Evolutionary conservation across 2,888 invertebrate species (phyloP).

Genomic region (Nomada flava): DNA sequence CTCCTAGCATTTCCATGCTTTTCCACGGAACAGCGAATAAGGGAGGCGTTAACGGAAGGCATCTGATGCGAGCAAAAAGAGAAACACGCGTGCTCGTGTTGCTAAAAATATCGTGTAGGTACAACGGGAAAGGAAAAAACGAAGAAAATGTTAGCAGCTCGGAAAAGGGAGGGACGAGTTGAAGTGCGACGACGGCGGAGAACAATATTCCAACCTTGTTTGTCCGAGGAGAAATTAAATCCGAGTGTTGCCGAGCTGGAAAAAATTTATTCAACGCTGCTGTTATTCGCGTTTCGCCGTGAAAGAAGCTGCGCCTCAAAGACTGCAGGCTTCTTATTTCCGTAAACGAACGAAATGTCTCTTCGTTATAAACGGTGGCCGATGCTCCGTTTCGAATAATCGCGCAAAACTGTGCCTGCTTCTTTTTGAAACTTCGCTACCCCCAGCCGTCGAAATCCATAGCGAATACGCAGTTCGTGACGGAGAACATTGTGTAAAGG

Average conservation of each 20-base stretch:
- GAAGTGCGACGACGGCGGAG: not conserved
- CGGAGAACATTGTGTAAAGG: too few relatives aligned
- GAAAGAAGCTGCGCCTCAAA: constrained; percentile 11
- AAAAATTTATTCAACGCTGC: constrained; percentile 44
- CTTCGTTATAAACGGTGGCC: not conserved
- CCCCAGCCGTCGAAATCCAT: not conserved
- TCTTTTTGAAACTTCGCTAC: not conserved
- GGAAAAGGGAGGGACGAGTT: not conserved
- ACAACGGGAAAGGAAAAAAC: not conserved
- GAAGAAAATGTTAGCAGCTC: not conserved
- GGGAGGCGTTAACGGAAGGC: constrained; percentile 2
- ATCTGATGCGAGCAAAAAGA: not conserved
- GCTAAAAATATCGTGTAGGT: constrained; percentile 19
- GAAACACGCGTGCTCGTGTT: not conserved
- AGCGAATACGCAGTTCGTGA: too few relatives aligned
- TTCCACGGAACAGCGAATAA: not conserved
- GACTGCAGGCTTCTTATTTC: constrained; percentile 21
- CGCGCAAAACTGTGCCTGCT: not conserved
- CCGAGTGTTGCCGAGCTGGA: constrained; percentile 1
- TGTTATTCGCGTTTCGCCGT: constrained; percentile 12
- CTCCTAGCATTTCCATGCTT: not conserved
- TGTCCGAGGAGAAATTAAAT: constrained; percentile 6
- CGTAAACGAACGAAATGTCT: not conserved
- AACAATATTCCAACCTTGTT: constrained; percentile 9
- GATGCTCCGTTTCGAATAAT: constrained; percentile 9